Evolutionary conservation across 2,888 invertebrate genomes (phyloP), one percentile per base, ranked within the genome.

Genomic region (Uropetala carovei): DNA sequence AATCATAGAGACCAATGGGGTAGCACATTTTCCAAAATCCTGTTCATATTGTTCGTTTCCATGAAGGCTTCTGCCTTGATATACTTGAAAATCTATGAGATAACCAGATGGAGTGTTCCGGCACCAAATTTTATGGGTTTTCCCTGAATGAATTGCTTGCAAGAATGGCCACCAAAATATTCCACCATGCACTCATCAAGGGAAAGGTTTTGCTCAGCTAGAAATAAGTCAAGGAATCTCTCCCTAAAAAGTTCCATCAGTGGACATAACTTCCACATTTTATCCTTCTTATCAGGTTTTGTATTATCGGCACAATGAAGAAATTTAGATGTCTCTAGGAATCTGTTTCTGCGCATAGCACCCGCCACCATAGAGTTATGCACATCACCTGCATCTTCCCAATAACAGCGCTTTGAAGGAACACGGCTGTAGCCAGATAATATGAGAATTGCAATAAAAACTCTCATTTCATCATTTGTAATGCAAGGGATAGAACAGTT

Each of bases 281-380:
- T 30, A 30, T 82, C 83, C 18, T 43, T 56, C 56, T 18, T 83
- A 18, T 83, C 56, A 10, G 83, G 83, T 18, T 18, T 83, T 18
- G 30, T 83, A 16, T 18, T 83, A 43, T 83, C 83, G 18, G 83
- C 83, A 83, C 83, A 83, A 43, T 83, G 83, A 30, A 83, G 56
- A 14, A 83, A 83, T 56, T 11, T 83, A 83, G 30, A 22, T 83
- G 43, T 83, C 30, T 83, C 56, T 43, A 83, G 83, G 56, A 83
- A 85, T 22, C n/a, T 0, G 16, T 4, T 18, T n/a, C n/a, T 4
- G 57, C 58, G 58, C 85, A 58, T 59, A 59, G 59, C 59, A 11
- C 59, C 59, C 9, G 59, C 59, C 9, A 59, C 59, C 59, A 59
- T 59, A 11, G 9, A 9, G 14, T 14, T 11, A 59, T 14, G 59